Conservation (phyloP, 2,888 invertebrate genomes). For the Rhamnusium bicolor region DNA sequence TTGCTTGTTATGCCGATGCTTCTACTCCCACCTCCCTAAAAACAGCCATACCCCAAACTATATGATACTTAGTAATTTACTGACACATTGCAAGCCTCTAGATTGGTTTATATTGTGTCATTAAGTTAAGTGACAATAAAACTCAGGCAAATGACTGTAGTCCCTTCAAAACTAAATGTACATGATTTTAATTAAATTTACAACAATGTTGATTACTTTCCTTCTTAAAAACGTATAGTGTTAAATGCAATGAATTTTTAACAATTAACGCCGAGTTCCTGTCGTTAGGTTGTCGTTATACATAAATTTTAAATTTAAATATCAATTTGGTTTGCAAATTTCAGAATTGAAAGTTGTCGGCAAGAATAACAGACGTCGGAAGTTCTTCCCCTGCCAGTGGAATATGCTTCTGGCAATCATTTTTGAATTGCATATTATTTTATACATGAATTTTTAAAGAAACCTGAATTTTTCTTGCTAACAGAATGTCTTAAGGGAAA, state of each 20-base stretch:
- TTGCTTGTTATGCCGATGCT: slow-evolving; percentile 42
- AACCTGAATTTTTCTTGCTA: neutral
- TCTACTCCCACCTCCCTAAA: slow-evolving; percentile 23
- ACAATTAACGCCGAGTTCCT: slow-evolving; percentile 7
- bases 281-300: slow-evolving; percentile 44
- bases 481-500: neutral
- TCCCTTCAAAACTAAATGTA: neutral
- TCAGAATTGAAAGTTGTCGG: slow-evolving; percentile 53
- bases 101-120: slow-evolving; percentile 33
- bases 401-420: slow-evolving; percentile 23
- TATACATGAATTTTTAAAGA: slow-evolving; percentile 1
- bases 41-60: neutral
- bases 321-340: slow-evolving; percentile 74
- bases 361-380: slow-evolving; percentile 59
- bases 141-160: slow-evolving; percentile 18
- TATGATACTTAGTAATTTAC: slow-evolving; percentile 12
- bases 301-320: slow-evolving; percentile 74
- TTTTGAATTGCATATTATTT: slow-evolving; percentile 31
- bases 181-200: slow-evolving; percentile 6
- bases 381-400: slow-evolving; percentile 50
- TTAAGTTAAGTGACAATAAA: slow-evolving; percentile 43
- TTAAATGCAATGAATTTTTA: slow-evolving; percentile 9
- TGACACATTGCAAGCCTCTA: slow-evolving; percentile 24
- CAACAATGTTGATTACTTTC: neutral
- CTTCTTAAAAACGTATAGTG: neutral